Evolutionary conservation across 2,113 vertebrate species (phyloP), one percentile per base, ranked within the genome.

Genomic region (Capreolus pygargus): DNA sequence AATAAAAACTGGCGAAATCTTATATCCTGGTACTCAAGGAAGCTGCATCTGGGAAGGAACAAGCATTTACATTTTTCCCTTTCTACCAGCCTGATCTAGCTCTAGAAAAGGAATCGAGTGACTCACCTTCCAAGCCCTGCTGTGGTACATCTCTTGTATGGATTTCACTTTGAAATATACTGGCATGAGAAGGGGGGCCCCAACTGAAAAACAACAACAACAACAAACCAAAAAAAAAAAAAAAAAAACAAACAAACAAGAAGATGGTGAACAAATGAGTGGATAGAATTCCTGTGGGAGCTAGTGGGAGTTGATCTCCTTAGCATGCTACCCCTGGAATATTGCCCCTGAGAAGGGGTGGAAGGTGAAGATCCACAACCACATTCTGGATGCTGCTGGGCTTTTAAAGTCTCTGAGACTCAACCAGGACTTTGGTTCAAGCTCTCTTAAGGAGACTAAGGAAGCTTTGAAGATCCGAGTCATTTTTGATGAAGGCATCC

Each of bases 191-290:
- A 98, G 0, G 9, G 97, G 94, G 3, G 96, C 81, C 0, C 1
- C 89, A 55, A 85, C 97, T 98, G 87, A 78, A 95, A 94, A 74
- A n/a, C n/a, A n/a, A n/a, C n/a, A n/a, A n/a, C n/a, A n/a, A n/a
- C n/a, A n/a, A n/a, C n/a, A n/a, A n/a, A n/a, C n/a, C 39, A 39
- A 39, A 57, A 19, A 88, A 55, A 30, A 7, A 45, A 45, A 45
- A 6, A 47, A 47, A 47, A 11, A 2, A 10, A 47, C 11, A 47
- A 47, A 47, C 7, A 13, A 52, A 11, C 5, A 47, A 39, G 70
- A 57, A 85, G 9, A 54, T 7, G 23, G 39, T n/a, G 30, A 64
- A 6, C 15, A 47, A 89, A 30, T 82, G 54, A 92, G 19, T 30
- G 88, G 61, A 39, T 30, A 23, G 7, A 14, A 79, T 2, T n/a